Evolutionary conservation across 2,888 invertebrate species (phyloP), one percentile per base, ranked within the genome.

Genomic region (Heteromurus nitidus): DNA sequence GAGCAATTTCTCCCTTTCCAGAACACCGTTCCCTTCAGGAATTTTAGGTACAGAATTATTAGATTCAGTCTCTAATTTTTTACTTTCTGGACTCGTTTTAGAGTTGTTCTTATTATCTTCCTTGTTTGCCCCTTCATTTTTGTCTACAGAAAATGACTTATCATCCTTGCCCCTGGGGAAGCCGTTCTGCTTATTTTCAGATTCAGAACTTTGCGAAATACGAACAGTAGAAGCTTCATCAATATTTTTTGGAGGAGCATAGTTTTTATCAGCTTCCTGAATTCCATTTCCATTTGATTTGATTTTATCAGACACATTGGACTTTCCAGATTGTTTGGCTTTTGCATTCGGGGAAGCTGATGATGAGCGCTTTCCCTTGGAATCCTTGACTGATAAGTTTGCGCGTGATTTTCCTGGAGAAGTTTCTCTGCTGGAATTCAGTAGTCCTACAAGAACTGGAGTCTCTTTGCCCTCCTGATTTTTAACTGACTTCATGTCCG

Each of bases 1-100:
- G 31, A 64, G 5, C 11, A 73, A 16, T 47, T 64, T 64, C 13
- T 22, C 50, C 50, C 50, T 1, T 1, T 53, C 64, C 1, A 73
- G 50, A n/a, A 31, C 20, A 18, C 1, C 1, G 20, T 62, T 62
- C 18, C 11, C 62, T n/a, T 30, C 24, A 16, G 30, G 30, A 31
- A 16, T 50, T 50, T 50, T 20, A 50, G 50, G 50, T 20, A 50
- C n/a, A 20, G 7, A 36, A 36, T 13, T 55, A 16, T 26, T 55
- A 26, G 24, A 26, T 16, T 50, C 50, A 55, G 26, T 26, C 26
- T 55, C 55, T 47, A n/a, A 3, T 50, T n/a, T 5, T 11, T 55
- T 55, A n/a, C 24, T 18, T 22, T 55, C 24, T 2, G 22, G 9
- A 13, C 55, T 22, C 9, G 5, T 55, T 55, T 47, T 3, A 47